Evolutionary conservation across 2,113 vertebrate species (phyloP).

Genomic region (Dipodomys ordii): DNA sequence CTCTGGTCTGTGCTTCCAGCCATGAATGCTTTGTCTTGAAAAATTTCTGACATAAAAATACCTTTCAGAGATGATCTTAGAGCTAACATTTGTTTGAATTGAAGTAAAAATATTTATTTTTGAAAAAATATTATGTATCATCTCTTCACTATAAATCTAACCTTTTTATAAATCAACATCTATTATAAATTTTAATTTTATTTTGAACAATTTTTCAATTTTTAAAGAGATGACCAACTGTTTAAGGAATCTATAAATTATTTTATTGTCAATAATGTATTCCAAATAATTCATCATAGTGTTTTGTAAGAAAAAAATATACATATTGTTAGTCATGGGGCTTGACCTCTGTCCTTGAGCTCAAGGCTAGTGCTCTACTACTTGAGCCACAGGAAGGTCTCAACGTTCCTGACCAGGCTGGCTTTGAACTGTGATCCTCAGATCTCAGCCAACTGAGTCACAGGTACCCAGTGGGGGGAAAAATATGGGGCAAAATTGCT

Average conservation of each 20-base stretch:
- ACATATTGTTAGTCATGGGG: too few relatives aligned
- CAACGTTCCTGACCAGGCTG: too few relatives aligned
- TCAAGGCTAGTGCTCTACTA: too few relatives aligned
- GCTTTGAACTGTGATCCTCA: too few relatives aligned
- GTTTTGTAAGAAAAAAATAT: conserved; percentile 10
- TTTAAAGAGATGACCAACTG: not conserved
- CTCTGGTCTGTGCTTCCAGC: too few relatives aligned
- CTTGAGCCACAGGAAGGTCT: too few relatives aligned
- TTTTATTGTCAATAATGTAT: conserved; percentile 21
- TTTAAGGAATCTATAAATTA: not conserved
- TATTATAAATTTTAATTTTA: conserved; percentile 29
- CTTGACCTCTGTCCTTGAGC: too few relatives aligned
- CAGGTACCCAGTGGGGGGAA: too few relatives aligned
- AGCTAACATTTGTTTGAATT: not conserved
- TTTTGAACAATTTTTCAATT: conserved; percentile 7
- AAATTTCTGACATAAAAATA: not conserved
- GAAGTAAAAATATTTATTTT: conserved; percentile 25
- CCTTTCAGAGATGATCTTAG: not conserved
- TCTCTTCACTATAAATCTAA: conserved; percentile 2
- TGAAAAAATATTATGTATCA: not conserved
- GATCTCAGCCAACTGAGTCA: not conserved
- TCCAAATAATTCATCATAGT: conserved; percentile 12
- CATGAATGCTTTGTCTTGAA: not conserved
- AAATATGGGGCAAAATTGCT: not conserved
- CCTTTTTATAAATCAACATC: not conserved